Evolutionary conservation across 2,888 invertebrate species (phyloP).

Genomic region (Atherix ibis): DNA sequence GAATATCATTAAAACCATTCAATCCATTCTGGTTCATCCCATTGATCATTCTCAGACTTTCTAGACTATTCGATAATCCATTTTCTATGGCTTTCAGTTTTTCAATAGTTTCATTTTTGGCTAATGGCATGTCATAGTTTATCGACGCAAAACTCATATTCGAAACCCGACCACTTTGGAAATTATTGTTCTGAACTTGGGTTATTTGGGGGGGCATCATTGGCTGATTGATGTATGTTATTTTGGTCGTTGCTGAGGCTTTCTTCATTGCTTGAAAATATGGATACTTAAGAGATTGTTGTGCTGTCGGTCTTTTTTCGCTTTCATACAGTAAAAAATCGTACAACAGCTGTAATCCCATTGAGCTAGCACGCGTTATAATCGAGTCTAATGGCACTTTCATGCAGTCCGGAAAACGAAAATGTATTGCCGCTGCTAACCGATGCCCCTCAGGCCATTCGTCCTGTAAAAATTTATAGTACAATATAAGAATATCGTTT

Average conservation of each 20-base stretch:
- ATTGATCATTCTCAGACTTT: conserved; percentile 6
- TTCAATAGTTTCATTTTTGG: conserved; percentile 6
- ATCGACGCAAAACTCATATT: conserved; percentile 11
- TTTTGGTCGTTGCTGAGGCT: conserved; percentile 20
- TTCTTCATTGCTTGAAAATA: conserved; percentile 30
- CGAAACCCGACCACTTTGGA: conserved; percentile 8
- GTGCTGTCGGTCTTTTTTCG: conserved; percentile 78
- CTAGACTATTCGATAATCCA: conserved; percentile 2
- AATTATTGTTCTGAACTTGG: conserved; percentile 1
- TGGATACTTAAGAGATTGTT: conserved; percentile 61
- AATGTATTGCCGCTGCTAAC: conserved; percentile 84
- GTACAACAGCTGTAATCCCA: conserved; percentile 68
- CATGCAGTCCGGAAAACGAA: conserved; percentile 82
- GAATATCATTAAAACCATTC: too few relatives aligned
- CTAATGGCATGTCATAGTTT: conserved; percentile 7
- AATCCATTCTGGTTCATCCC: conserved; percentile 10
- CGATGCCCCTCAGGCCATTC: conserved; percentile 94
- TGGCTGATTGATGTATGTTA: conserved; percentile 5
- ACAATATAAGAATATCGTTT: background rate
- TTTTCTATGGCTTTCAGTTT: background rate
- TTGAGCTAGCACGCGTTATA: conserved; percentile 66
- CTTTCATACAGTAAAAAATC: conserved; percentile 88
- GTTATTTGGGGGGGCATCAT: conserved; percentile 1
- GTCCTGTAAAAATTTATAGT: conserved; percentile 34
- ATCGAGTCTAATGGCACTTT: conserved; percentile 64